A percentile compares a stretch with the other conserved stretches of the same genome.
Conservation (phyloP, 2,113 vertebrate species). For the Neotoma lepida region DNA sequence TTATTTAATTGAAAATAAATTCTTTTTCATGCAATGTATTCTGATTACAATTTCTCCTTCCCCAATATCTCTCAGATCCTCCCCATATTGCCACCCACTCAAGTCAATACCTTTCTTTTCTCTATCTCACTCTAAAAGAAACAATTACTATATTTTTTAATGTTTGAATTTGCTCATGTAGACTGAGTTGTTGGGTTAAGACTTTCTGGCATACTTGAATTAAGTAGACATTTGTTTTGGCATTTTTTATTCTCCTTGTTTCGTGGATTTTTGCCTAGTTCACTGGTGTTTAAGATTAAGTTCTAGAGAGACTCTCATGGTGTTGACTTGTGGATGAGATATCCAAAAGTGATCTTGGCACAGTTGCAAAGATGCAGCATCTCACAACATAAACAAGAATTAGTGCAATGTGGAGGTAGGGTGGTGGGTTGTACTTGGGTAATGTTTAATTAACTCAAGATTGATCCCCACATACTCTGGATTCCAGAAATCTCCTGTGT, state of each 20-base stretch:
- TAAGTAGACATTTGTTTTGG: neutral
- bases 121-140: neutral
- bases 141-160: neutral
- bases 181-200: neutral
- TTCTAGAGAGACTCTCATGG: neutral
- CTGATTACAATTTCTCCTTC: neutral
- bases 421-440: neutral
- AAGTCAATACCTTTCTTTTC: neutral
- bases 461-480: neutral
- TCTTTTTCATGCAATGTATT: neutral
- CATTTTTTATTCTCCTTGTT: neutral
- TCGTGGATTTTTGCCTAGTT: neutral
- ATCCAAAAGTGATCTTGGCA: neutral
- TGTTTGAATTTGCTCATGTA: neutral
- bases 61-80: neutral
- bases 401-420: neutral
- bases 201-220: neutral
- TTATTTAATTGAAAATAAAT: neutral
- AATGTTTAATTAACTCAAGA: neutral
- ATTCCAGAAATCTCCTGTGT: neutral
- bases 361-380: neutral
- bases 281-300: neutral
- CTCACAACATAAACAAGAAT: neutral
- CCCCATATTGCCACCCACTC: neutral
- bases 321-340: neutral